Conservation (phyloP, 2,797 vertebrate species). For the Phataginus tetradactyla region DNA sequence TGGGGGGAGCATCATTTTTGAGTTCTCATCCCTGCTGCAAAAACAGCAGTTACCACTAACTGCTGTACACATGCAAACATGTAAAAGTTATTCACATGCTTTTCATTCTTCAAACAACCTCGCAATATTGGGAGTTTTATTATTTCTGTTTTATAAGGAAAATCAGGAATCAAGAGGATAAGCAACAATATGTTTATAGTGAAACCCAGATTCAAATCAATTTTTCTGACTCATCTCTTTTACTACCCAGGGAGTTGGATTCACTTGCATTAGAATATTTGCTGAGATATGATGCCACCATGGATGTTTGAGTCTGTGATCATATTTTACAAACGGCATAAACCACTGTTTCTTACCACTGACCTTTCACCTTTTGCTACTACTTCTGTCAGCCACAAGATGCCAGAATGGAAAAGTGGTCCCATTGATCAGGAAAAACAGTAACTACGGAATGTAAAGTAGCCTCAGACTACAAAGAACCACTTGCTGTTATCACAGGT, state of each 20-base stretch:
- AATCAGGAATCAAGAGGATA: not conserved
- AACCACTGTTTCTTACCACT: conserved; percentile 53
- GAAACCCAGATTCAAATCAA: not conserved
- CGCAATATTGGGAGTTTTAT: not conserved
- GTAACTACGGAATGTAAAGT: not conserved
- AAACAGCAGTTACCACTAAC: not conserved
- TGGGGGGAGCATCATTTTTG: not conserved
- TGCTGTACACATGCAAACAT: not conserved
- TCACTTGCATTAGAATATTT: not conserved
- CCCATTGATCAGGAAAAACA: conserved; percentile 40
- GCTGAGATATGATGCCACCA: not conserved
- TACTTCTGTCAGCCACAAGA: conserved; percentile 60
- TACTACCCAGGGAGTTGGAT: not conserved
- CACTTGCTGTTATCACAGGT: not conserved
- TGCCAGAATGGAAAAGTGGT: conserved; percentile 52
- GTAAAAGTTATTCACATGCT: not conserved
- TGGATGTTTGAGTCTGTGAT: not conserved
- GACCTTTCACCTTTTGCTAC: conserved; percentile 72
- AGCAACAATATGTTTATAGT: not conserved
- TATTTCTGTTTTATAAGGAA: not conserved
- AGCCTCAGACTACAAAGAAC: conserved; percentile 12
- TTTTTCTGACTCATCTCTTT: not conserved
- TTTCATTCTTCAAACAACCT: not conserved
- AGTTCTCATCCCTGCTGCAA: not conserved
- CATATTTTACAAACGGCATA: conserved; percentile 65